Conservation (phyloP, 1,140 invertebrate species). For the Hyphantria cunea region DNA sequence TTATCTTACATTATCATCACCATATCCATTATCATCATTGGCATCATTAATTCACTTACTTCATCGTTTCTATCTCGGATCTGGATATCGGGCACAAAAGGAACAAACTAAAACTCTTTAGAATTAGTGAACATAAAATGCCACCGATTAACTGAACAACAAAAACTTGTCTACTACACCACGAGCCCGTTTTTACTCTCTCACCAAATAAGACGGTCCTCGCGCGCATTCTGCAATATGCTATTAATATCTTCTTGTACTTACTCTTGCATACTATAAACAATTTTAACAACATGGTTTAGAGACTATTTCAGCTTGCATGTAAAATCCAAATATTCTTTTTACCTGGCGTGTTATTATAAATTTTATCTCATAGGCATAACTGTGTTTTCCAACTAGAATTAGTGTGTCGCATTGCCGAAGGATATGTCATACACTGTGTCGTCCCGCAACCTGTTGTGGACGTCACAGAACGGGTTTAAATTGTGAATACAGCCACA, state of each 20-base stretch:
- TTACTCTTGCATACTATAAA: slow-evolving; percentile 21
- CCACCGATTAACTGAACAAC: no score
- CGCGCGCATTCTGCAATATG: slow-evolving; percentile 65
- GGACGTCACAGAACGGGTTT: slow-evolving; percentile 11
- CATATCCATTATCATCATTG: no score
- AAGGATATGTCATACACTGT: slow-evolving; percentile 29
- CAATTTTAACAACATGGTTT: slow-evolving; percentile 23
- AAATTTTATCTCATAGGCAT: slow-evolving; percentile 53
- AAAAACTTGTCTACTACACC: slow-evolving; percentile 34
- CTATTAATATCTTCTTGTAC: slow-evolving; percentile 62
- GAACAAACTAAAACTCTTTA: no score
- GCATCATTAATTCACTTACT: no score
- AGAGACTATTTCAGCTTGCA: slow-evolving; percentile 31
- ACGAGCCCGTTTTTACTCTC: slow-evolving; percentile 38
- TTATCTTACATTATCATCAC: no score
- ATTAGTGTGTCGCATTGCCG: slow-evolving; percentile 19
- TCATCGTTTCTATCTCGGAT: no score
- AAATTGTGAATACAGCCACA: slow-evolving; percentile 46
- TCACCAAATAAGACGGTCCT: slow-evolving; percentile 69
- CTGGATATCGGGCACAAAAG: no score
- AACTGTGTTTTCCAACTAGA: slow-evolving; percentile 44
- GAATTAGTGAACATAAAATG: no score
- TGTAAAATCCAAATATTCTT: slow-evolving; percentile 35
- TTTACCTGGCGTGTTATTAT: slow-evolving; percentile 64
- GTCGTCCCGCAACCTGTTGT: slow-evolving; percentile 4